Conservation (phyloP, 2,113 vertebrate genomes). For the pig (Sus scrofa) region DNA sequence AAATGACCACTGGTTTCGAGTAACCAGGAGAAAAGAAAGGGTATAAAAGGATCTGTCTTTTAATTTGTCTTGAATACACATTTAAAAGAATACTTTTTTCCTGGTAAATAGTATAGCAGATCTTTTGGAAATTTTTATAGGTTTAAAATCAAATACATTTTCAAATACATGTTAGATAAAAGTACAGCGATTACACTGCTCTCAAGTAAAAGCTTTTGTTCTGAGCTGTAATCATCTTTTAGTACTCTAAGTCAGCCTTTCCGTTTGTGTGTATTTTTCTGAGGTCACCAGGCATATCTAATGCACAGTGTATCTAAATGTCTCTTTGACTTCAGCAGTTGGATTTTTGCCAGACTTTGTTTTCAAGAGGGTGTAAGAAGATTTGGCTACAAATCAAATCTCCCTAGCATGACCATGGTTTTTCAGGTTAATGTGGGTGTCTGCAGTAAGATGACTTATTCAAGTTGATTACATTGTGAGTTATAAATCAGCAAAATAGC, state of each 20-base stretch:
- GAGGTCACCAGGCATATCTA: conserved; percentile 79
- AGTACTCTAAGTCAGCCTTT: conserved; percentile 55
- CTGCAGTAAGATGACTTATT: conserved; percentile 72
- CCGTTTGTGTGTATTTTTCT: conserved; percentile 71
- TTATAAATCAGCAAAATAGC: conserved; percentile 63
- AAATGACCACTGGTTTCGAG: neutral
- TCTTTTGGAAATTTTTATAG: conserved; percentile 44
- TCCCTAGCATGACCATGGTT: conserved; percentile 65
- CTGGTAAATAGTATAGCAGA: conserved; percentile 28
- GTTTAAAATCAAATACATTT: conserved; percentile 61
- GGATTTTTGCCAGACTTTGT: conserved; percentile 80
- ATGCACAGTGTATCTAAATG: conserved; percentile 73
- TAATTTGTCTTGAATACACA: conserved; percentile 42
- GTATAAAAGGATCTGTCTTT: neutral
- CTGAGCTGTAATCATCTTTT: conserved; percentile 54
- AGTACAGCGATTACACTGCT: neutral
- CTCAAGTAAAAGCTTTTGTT: conserved; percentile 64
- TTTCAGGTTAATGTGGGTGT: conserved; percentile 69
- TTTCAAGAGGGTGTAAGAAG: conserved; percentile 67
- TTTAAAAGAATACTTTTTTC: conserved; percentile 49
- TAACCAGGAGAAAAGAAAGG: neutral
- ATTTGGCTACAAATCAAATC: conserved; percentile 77
- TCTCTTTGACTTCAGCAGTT: conserved; percentile 76
- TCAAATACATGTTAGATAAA: conserved; percentile 56
- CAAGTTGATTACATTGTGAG: conserved; percentile 59